These are phyloP conservation scores for Pangasianodon hypophthalmus DNA, from an alignment of 2,113 vertebrate genomes.

Conservation along the genomic window DNA sequence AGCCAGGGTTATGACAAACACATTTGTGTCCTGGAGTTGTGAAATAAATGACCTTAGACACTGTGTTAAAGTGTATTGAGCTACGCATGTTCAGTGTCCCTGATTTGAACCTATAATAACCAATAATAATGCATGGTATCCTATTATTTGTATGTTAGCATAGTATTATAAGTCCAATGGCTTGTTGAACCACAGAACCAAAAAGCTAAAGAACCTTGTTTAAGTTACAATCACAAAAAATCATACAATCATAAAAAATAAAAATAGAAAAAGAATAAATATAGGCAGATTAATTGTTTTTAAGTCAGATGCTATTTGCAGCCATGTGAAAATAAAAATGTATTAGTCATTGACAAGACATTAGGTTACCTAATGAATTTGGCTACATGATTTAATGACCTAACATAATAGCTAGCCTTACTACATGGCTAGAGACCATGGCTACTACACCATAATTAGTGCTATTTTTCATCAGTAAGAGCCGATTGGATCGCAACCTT, in stretches of 20 bases:
- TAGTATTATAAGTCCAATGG: not conserved
- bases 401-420: not conserved
- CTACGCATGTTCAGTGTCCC: not conserved
- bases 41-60: slow-evolving; percentile 9
- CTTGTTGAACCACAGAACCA: not conserved
- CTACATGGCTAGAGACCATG: not conserved
- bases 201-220: not conserved
- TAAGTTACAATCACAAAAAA: not conserved
- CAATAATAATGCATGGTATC: not conserved
- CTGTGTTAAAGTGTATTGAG: not conserved
- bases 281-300: not conserved
- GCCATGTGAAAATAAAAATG: not conserved
- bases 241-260: not conserved
- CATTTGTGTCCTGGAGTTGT: not conserved
- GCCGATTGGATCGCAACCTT: not conserved
- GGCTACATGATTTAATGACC: not conserved
- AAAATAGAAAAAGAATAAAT: not conserved
- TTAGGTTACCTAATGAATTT: not conserved
- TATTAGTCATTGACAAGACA: not conserved
- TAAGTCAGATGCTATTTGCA: not conserved
- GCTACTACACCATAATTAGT: not conserved
- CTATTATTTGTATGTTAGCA: not conserved
- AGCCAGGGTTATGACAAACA: slow-evolving; percentile 5
- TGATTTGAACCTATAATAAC: not conserved
- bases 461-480: not conserved